Conservation (phyloP, 2,797 vertebrate genomes). For the Peromyscus attwateri region DNA sequence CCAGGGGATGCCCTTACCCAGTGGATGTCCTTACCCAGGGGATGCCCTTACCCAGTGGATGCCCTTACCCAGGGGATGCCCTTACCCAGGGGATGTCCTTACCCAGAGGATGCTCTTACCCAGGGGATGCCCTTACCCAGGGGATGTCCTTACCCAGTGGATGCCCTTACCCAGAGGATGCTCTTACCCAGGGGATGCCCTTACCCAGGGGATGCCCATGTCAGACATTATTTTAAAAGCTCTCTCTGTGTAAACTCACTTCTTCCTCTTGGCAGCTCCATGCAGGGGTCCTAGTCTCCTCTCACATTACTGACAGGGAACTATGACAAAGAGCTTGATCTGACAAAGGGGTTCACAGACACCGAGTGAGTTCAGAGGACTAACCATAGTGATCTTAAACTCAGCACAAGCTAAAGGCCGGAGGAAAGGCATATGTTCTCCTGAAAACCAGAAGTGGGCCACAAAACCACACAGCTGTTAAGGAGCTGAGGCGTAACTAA, state of each 20-base stretch:
- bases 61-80: no score
- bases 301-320: constrained; percentile 4
- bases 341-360: not conserved
- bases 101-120: no score
- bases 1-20: no score
- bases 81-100: no score
- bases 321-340: not conserved
- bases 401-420: not conserved
- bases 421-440: not conserved
- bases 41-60: no score
- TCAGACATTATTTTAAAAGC: not conserved
- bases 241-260: not conserved
- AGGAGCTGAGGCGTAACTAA: not conserved
- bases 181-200: no score
- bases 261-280: not conserved
- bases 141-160: no score
- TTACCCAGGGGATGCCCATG: not conserved
- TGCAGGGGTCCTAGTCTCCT: not conserved
- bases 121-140: no score
- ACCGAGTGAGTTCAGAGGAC: not conserved
- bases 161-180: no score
- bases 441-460: not conserved
- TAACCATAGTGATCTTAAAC: not conserved
- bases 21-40: no score
- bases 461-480: not conserved